Evolutionary conservation across 2,113 vertebrate species (phyloP), one percentile per base, ranked within the genome.

Genomic region (Eptatretus burgeri): DNA sequence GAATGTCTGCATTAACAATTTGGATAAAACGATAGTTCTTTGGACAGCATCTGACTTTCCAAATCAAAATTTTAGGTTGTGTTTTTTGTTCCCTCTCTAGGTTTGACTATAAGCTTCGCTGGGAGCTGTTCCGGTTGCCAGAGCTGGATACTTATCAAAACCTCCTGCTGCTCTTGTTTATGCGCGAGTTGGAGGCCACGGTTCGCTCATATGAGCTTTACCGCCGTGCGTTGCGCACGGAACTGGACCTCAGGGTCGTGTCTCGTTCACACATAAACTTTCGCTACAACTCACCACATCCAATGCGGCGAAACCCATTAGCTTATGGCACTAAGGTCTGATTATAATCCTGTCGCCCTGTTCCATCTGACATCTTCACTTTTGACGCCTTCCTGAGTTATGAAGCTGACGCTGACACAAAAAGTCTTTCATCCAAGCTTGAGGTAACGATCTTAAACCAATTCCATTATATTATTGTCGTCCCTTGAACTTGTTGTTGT

Each of bases 111-210:
- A 96, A 95, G 73, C 72, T 98, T 66, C 95, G 95, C 75, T 98
- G 91, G 91, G 91, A 93, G 72, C 76, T 98, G 70, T 98, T 98
- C 79, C 91, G 95, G 76, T 75, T 96, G 72, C 86, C 85, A 0
- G 91, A 98, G 74, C 71, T 98, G 76, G 91, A 98, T 74, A 94
- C 87, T 0, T 98, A 98, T 73, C 91, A 98, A 78, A 87, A 89
- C 11, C 93, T 98, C 85, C 75, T 98, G 69, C 94, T 94, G 78
- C 78, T 96, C 76, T 84, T 98, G 52, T 98, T 95, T 75, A 98
- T 93, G 91, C 95, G 95, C 73, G 91, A 98, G 76, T 79, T 98
- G 78, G 89, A 98, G 67, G 78, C 84, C 64, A 95, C 91, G 51
- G 91, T 98, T 66, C 95, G 94, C 71, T 80, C 85, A 19, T 98